Evolutionary conservation across 2,797 vertebrate species (phyloP), one percentile per base, ranked within the genome.

Genomic region (Falco cherrug): DNA sequence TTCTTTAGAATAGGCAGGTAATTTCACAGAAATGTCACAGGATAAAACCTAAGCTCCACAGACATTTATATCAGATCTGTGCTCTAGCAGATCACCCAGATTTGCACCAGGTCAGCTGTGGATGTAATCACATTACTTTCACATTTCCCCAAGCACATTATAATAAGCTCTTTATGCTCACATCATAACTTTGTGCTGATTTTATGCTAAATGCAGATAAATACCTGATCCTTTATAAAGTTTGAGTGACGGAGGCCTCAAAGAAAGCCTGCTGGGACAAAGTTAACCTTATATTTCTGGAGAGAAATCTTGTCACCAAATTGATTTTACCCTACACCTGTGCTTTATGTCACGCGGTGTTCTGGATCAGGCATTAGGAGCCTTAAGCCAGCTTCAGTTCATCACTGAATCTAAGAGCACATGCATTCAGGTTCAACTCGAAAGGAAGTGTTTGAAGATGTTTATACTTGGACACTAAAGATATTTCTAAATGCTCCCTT

Each of bases 181-280:
- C 11, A 26, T 74, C 48, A 53, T 25, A 29, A 60, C 21, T 85
- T 91, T 6, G 7, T 56, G 39, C 39, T 56, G 18, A 13, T 70
- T 88, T 89, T 59, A 77, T 47, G 39, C 37, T 91, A 83, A 82
- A 67, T 13, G 39, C 24, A 83, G 68, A 94, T 63, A 76, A 93
- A 77, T 29, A 89, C 18, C 16, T 33, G 41, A 33, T 61, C 35
- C 20, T 77, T 67, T 47, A 25, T 13, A 67, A 83, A 67, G 33
- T 24, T 35, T 50, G 85, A 80, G 33, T 10, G 21, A 53, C 8
- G 8, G 16, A 61, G 64, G 11, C 11, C 11, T 80, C 45, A 70
- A 31, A 51, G 24, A 67, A 92, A 88, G 29, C 19, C 47, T 83
- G 39, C 33, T 54, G 39, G 21, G 43, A 91, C 9, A 33, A 87